These are phyloP conservation scores for Cephus cinctus DNA, from an alignment of 1,140 invertebrate species.

Conservation along the genomic window DNA sequence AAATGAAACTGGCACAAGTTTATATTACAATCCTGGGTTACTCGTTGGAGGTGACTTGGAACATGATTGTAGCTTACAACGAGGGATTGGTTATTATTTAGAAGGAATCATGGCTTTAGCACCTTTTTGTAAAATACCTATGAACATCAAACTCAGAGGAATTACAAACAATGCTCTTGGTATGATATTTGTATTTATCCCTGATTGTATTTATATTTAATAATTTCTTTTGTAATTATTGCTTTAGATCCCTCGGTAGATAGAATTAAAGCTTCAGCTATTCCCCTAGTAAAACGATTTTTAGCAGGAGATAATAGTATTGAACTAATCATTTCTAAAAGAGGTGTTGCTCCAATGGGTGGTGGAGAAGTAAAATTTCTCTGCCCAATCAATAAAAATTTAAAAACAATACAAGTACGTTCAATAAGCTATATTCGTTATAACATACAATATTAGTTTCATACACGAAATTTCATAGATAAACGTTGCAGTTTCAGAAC, in stretches of 20 bases:
- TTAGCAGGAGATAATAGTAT: slow-evolving; percentile 86
- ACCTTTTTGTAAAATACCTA: slow-evolving; percentile 91
- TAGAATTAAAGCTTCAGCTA: slow-evolving; percentile 74
- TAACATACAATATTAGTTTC: no score
- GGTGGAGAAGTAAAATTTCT: slow-evolving; percentile 89
- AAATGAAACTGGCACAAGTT: slow-evolving; percentile 87
- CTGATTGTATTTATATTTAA: neutral
- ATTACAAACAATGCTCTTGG: slow-evolving; percentile 82
- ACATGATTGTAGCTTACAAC: slow-evolving; percentile 81
- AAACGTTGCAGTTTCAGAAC: slow-evolving; percentile 67
- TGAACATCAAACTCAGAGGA: slow-evolving; percentile 80
- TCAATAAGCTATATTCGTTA: slow-evolving; percentile 2
- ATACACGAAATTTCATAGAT: no score
- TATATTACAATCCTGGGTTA: slow-evolving; percentile 88
- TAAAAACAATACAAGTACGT: slow-evolving; percentile 65
- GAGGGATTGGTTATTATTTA: slow-evolving; percentile 90
- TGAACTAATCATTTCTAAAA: slow-evolving; percentile 79
- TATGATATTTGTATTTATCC: slow-evolving; percentile 13
- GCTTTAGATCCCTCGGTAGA: slow-evolving; percentile 79
- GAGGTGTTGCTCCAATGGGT: slow-evolving; percentile 83
- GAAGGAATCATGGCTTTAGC: slow-evolving; percentile 87
- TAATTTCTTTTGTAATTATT: slow-evolving; percentile 10
- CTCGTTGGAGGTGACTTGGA: slow-evolving; percentile 83
- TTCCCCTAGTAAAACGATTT: slow-evolving; percentile 83
- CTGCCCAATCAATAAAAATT: slow-evolving; percentile 74